phyloP scores from a whole-genome alignment of 2,888 invertebrate genomes.

The Yponomeuta sedellus region DNA sequence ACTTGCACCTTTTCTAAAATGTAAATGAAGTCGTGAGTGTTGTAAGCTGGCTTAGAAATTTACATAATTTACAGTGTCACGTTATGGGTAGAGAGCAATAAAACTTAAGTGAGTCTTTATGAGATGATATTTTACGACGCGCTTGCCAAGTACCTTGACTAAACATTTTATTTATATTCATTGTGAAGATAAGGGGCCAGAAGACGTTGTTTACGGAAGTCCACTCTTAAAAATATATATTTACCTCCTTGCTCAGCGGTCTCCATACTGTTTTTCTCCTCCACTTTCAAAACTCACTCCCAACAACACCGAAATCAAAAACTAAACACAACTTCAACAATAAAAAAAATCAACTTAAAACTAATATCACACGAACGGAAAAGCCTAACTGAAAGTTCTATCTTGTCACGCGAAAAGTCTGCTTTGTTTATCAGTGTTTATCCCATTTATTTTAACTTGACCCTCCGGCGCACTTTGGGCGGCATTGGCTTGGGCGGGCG shows the following conservation, averaged over 20 bases:
- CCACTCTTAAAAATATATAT: conserved; percentile 17
- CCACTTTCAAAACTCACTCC: conserved; percentile 18
- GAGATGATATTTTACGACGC: neutral
- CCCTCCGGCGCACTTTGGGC: conserved; percentile 53
- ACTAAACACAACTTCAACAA: conserved; percentile 28
- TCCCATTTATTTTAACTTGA: conserved; percentile 53
- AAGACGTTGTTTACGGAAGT: neutral
- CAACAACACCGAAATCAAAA: neutral
- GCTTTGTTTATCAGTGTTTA: conserved; percentile 36
- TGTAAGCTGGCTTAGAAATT: too few species aligned
- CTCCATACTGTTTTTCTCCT: conserved; percentile 39
- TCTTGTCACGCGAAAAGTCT: conserved; percentile 24
- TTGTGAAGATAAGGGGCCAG: neutral
- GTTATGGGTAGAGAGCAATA: neutral
- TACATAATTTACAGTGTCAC: neutral
- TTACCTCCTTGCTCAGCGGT: conserved; percentile 53
- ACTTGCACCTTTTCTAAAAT: too few species aligned
- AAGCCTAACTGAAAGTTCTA: neutral
- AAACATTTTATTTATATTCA: neutral
- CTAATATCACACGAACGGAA: conserved; percentile 61
- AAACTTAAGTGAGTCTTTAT: neutral
- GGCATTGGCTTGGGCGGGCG: conserved; percentile 41
- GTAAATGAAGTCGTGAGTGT: too few species aligned
- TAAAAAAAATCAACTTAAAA: conserved; percentile 43
- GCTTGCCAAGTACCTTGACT: neutral